These are phyloP conservation scores for Holocentrus rufus DNA, from an alignment of 2,797 vertebrate species.

Conservation along the genomic window DNA sequence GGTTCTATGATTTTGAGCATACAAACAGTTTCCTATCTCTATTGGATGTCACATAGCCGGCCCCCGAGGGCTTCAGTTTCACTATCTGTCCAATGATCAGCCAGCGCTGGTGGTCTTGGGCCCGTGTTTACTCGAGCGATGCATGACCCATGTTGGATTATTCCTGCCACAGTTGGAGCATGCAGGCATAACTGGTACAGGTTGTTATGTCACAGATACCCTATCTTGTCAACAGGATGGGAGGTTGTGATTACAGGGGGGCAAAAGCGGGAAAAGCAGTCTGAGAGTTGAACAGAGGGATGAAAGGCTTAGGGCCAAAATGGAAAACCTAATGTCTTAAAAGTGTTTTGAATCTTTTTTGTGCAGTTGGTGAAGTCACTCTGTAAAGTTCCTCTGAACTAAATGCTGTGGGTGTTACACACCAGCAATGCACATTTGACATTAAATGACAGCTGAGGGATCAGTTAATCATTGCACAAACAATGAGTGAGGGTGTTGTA, in stretches of 20 bases:
- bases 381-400: constrained; percentile 48
- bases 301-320: constrained; percentile 64
- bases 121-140: constrained; percentile 54
- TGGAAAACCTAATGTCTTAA: constrained; percentile 49
- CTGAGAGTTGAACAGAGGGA: constrained; percentile 38
- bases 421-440: constrained; percentile 23
- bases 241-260: constrained; percentile 37
- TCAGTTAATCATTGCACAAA: constrained; percentile 43
- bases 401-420: constrained; percentile 41
- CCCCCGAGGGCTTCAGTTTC: constrained; percentile 50
- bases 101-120: constrained; percentile 64
- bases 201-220: constrained; percentile 68
- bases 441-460: constrained; percentile 30
- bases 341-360: constrained; percentile 28
- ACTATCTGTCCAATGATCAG: constrained; percentile 61
- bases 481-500: background rate
- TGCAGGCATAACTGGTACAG: constrained; percentile 52
- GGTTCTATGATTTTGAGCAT: constrained; percentile 7
- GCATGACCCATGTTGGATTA: constrained; percentile 62
- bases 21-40: constrained; percentile 41
- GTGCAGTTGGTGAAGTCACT: constrained; percentile 61
- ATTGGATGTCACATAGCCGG: constrained; percentile 37
- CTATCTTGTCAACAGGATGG: constrained; percentile 66
- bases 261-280: constrained; percentile 11
- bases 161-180: constrained; percentile 60